Evolutionary conservation across 53 echinoderm and acorn worm species (phyloP), one percentile per base, ranked within the genome.

Genomic region (Crossaster papposus): DNA sequence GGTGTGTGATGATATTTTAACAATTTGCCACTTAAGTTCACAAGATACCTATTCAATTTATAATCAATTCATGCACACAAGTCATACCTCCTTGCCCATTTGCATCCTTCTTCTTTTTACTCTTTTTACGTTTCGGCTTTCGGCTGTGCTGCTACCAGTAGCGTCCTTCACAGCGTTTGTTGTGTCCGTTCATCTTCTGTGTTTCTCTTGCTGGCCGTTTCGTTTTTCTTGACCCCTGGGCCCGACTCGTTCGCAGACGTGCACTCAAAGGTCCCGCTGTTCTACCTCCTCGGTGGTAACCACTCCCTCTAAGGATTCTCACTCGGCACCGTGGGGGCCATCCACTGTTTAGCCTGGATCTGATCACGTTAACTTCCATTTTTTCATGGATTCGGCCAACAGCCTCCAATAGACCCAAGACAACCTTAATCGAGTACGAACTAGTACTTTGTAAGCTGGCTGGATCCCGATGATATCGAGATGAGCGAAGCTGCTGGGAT

Each of bases 261-360:
- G 75, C 35, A 58, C 75, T 58, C 76, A 32, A 87, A 77, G 7
- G 37, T 87, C 17, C 30, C 87, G 26, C 20, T 34, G 15, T 62
- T 76, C 24, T 75, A 14, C 77, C n/a, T 1, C 77, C 34, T 77
- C 76, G 35, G 62, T 75, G n/a, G 87, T 87, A 1, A 87, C 87
- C n/a, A 77, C 58, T 31, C 74, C 85, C 30, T 85, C 74, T 30
- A 72, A 11, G 51, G 53, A 30, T 51, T 53, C 12, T 53, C 74
- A 2, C 36, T 58, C 8, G 55, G 34, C n/a, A 55, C 75, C 53
- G 17, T 15, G 2, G 36, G n/a, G 54, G 15, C 34, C 34, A 30
- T 22, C 29, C 44, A 33, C 75, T 54, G 10, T 77, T 64, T 20
- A 29, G 35, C 24, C 24, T 75, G 32, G 31, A 72, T 1, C 3